phyloP scores from a whole-genome alignment of 2,797 vertebrate species.

The Rhinophrynus dorsalis region DNA sequence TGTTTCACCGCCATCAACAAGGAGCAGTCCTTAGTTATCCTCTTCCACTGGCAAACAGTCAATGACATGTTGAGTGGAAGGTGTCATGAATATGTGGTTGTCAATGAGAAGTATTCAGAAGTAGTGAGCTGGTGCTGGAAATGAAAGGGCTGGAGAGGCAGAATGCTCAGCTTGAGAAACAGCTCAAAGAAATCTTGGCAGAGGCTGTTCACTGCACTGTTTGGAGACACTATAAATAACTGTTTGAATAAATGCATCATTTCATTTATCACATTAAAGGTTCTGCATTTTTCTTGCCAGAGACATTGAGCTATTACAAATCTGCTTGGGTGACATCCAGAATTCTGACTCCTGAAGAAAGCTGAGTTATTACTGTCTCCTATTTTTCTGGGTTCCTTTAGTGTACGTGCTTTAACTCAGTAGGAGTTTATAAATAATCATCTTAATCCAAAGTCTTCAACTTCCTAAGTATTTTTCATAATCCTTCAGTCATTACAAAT shows the following conservation, averaged over 20 bases:
- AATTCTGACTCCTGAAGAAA: slow-evolving; percentile 10
- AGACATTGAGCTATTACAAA: slow-evolving; percentile 46
- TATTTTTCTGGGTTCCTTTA: slow-evolving; percentile 19
- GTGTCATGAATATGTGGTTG: background rate
- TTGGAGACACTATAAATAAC: slow-evolving; percentile 41
- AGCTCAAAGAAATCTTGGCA: slow-evolving; percentile 23
- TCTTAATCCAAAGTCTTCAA: slow-evolving; percentile 1
- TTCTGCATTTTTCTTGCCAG: slow-evolving; percentile 28
- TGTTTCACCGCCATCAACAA: background rate
- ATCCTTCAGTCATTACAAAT: no score
- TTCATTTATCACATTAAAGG: slow-evolving; percentile 43
- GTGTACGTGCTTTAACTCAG: slow-evolving; percentile 25
- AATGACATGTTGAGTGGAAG: background rate
- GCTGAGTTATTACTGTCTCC: slow-evolving; percentile 25
- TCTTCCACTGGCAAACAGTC: background rate
- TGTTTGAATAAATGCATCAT: slow-evolving; percentile 32
- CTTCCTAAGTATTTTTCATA: background rate
- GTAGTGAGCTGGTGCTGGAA: background rate
- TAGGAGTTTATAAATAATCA: slow-evolving; percentile 33
- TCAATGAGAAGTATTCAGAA: background rate
- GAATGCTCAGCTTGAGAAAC: slow-evolving; percentile 9
- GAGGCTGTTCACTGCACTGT: background rate
- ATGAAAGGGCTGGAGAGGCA: background rate
- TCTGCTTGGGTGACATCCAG: slow-evolving; percentile 36
- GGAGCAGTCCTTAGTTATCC: no score